Conservation (phyloP, 2,797 vertebrate species). For the Danio choprae region DNA sequence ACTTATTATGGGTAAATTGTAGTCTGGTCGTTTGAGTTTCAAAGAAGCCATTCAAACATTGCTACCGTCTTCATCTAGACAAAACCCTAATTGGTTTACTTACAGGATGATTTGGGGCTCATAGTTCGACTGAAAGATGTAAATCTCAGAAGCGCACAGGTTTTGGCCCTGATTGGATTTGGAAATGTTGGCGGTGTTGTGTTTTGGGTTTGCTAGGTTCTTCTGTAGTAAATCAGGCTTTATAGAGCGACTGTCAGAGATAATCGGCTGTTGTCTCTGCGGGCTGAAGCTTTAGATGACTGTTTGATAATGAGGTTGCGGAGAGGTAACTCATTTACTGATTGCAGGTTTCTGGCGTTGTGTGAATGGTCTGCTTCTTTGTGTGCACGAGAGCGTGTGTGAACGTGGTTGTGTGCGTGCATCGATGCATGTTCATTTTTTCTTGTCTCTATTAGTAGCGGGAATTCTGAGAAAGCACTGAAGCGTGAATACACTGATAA, state of each 20-base stretch:
- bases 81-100: neutral
- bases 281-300: conserved; percentile 45
- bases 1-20: neutral
- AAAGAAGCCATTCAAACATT: conserved; percentile 6
- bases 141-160: conserved; percentile 12
- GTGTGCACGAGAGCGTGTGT: neutral
- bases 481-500: neutral
- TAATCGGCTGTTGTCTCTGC: conserved; percentile 43
- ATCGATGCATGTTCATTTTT: neutral
- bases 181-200: conserved; percentile 21
- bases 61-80: neutral
- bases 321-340: conserved; percentile 51
- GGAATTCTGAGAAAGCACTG: neutral
- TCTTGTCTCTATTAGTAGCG: neutral
- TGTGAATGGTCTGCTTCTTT: neutral
- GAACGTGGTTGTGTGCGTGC: neutral
- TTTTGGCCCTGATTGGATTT: conserved; percentile 17
- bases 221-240: conserved; percentile 43
- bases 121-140: conserved; percentile 1
- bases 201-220: conserved; percentile 30
- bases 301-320: conserved; percentile 42
- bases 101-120: neutral
- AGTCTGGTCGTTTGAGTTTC: neutral
- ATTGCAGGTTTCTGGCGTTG: conserved; percentile 44
- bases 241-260: conserved; percentile 17